A percentile compares a stretch with the other conserved stretches of the same genome.
phyloP scores from a whole-genome alignment of 2,888 invertebrate species.

The Hyposoter didymator region DNA sequence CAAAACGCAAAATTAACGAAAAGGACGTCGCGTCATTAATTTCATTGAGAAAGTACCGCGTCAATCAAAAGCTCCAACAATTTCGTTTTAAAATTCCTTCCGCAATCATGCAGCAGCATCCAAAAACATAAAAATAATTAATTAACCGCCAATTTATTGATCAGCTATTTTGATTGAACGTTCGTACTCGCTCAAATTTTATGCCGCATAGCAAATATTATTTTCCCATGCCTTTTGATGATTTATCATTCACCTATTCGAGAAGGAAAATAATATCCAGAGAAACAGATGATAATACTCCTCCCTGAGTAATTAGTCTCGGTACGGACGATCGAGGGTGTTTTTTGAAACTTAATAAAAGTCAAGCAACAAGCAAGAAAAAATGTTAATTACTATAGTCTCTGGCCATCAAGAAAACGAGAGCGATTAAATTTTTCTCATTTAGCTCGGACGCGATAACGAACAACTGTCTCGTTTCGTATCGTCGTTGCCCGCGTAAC shows the following conservation, averaged over 20 bases:
- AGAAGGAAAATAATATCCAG: neutral
- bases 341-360: neutral
- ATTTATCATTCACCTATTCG: conserved; percentile 3
- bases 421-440: conserved; percentile 32
- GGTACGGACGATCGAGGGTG: conserved; percentile 64
- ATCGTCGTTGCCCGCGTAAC: conserved; percentile 3
- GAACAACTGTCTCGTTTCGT: conserved; percentile 44
- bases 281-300: neutral
- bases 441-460: conserved; percentile 11
- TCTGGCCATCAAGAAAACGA: neutral
- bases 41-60: conserved; percentile 30
- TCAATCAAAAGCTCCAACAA: neutral
- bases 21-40: conserved; percentile 30
- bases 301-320: conserved; percentile 38
- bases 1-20: conserved; percentile 66
- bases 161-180: neutral
- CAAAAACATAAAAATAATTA: neutral
- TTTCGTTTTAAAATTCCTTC: neutral
- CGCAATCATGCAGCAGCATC: neutral
- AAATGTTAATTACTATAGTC: neutral
- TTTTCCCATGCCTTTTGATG: conserved; percentile 2
- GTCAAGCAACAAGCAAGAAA: neutral
- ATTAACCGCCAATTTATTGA: neutral
- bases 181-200: conserved; percentile 9
- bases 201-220: conserved; percentile 12